These are phyloP conservation scores for Sinocyclocheilus grahami DNA, from an alignment of 2,113 vertebrate species.

Conservation along the genomic window DNA sequence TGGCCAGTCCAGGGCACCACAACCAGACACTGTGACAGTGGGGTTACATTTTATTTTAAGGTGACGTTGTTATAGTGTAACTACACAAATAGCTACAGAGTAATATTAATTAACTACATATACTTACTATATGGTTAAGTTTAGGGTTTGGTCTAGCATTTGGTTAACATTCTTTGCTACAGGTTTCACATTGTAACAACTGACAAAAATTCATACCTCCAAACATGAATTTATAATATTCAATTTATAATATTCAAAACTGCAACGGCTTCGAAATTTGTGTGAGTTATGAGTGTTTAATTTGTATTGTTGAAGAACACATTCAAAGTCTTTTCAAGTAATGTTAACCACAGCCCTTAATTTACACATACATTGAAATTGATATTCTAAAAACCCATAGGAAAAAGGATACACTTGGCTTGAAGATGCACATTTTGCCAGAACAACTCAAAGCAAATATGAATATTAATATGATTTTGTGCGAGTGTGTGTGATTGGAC, in stretches of 20 bases:
- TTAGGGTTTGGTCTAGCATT: neutral
- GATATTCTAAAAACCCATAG: neutral
- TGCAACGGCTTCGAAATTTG: neutral
- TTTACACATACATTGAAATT: neutral
- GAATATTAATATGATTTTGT: neutral
- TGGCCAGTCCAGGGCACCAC: no score
- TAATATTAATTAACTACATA: no score
- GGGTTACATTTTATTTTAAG: no score
- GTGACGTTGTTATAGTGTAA: no score
- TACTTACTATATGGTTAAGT: no score
- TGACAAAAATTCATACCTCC: neutral
- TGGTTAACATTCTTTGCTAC: neutral
- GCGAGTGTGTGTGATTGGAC: neutral
- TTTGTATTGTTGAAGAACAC: neutral
- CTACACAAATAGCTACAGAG: no score
- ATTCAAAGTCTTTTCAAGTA: neutral
- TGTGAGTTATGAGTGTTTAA: neutral
- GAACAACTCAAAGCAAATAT: neutral
- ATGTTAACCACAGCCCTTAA: neutral
- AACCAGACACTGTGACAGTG: no score
- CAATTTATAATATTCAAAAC: neutral
- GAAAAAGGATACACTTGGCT: neutral
- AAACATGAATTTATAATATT: neutral
- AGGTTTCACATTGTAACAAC: neutral
- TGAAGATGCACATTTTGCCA: neutral